Evolutionary conservation across 2,797 vertebrate species (phyloP), one percentile per base, ranked within the genome.

Genomic region (Petrocephalus sullivani): DNA sequence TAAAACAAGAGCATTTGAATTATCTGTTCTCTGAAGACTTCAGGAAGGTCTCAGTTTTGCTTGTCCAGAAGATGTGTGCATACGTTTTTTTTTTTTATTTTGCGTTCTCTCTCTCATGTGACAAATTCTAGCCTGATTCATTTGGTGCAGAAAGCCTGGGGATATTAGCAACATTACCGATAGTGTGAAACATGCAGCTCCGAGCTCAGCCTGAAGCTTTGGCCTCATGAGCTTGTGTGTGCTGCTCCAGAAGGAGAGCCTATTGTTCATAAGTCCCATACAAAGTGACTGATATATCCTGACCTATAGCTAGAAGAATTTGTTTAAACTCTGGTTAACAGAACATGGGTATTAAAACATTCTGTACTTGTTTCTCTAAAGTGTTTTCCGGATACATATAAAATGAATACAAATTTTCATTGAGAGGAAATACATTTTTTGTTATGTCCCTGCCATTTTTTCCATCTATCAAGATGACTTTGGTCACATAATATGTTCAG

Each of bases 1-100:
- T 86, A 58, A 86, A 86, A 81, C 9, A 81, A 81, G 75, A 33
- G 10, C 9, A 86, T 86, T 58, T 37, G 84, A 86, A 41, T 86
- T 19, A 86, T 86, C 56, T 37, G 12, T 57, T 56, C 54, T 58
- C 28, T n/a, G 56, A 54, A 86, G 37, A 58, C 33, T 14, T 60
- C 33, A 54, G 81, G 21, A 86, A 60, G 33, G 33, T 41, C 53
- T 33, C 2, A 9, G 8, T 41, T 33, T 86, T 8, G 4, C 23
- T 86, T 14, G 37, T 46, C 3, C 14, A 46, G 12, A 71, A 71
- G 21, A 28, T 10, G 64, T 57, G 16, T 3, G 46, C 2, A n/a
- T 49, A n/a, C 71, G 2, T 78, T 78, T 41, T 78, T 78, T 46
- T 46, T 46, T 46, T 64, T 46, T 46, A 14, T 10, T 51, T 9